Base-by-base conservation (phyloP, 1,140 invertebrate species). In the Trichoplusia ni region DNA sequence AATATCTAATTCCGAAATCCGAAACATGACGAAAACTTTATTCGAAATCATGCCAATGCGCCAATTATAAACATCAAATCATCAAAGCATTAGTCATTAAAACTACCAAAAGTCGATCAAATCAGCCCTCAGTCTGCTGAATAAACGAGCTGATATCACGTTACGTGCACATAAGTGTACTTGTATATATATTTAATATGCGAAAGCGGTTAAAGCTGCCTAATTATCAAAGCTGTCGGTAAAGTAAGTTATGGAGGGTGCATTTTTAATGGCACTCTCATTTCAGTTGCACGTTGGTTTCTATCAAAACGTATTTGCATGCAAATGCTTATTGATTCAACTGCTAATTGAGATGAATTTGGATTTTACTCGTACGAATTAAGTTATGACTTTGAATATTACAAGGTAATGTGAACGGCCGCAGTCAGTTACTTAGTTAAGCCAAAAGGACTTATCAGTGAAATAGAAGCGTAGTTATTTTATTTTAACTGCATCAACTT, bases 221-320 rank as follows among this genome's bases (percentile, higher is more conserved):
- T 67, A 67, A 67, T 67, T 67, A 67, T 67, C 49, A 67, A 66
- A 67, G 64, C 64, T 54, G 63, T 65, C 44, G 64, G 64, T 51
- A 60, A 67, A 67, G 47, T 67, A 61, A 61, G 29, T 67, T 66
- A 67, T 54, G 64, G 56, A 67, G 64, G 64, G 64, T 67, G 64
- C 60, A 67, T 67, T 67, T 67, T 67, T 61, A 67, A 67, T 67
- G 25, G 27, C n/a, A 42, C 47, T 53, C 58, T 67, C 64, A 61
- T 67, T 67, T 61, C 46, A 33, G 38, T 27, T 47, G 64, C 54
- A 59, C 37, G 49, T 44, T 38, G 35, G 19, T 37, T 58, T 46
- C 53, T 38, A 67, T 56, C 38, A 49, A 67, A 62, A 56, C 8
- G 42, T 62, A 62, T 67, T 62, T 62, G 23, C 49, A 67, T 67